phyloP scores from a whole-genome alignment of 2,888 invertebrate species.

The Drosophila aldrichi region DNA sequence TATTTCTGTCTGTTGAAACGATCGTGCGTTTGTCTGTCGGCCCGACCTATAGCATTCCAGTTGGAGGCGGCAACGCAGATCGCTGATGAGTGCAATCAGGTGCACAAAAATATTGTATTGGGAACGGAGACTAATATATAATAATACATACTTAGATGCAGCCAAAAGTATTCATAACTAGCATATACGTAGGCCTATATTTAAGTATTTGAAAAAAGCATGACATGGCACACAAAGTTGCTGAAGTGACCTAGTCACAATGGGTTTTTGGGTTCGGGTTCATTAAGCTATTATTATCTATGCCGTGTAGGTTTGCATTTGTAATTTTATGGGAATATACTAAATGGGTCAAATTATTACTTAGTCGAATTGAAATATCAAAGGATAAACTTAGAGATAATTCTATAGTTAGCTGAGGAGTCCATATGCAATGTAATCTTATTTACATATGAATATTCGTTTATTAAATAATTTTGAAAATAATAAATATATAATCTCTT shows the following conservation, averaged over 20 bases:
- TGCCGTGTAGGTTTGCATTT: neutral
- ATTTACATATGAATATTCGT: no score
- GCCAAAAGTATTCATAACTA: neutral
- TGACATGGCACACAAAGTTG: neutral
- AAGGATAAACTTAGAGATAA: neutral
- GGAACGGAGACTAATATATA: neutral
- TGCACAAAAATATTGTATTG: slow-evolving; percentile 20
- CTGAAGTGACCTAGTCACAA: neutral
- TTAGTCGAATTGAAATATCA: neutral
- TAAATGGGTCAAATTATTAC: neutral
- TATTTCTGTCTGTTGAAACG: slow-evolving; percentile 33
- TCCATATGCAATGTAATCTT: no score
- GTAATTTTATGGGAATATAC: neutral
- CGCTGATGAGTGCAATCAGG: slow-evolving; percentile 44
- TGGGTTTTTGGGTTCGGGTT: neutral
- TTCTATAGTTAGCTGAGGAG: neutral
- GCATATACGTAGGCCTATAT: neutral
- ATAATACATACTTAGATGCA: neutral
- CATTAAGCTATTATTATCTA: neutral
- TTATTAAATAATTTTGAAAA: neutral
- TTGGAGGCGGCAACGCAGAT: slow-evolving; percentile 33
- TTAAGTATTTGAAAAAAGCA: neutral
- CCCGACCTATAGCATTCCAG: slow-evolving; percentile 35
- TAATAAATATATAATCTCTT: no score
- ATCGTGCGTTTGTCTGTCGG: slow-evolving; percentile 7